A percentile compares a stretch with the other conserved stretches of the same genome.
These are phyloP conservation scores for Spheniscus mendiculus DNA, from an alignment of 2,113 vertebrate species.

Conservation along the genomic window DNA sequence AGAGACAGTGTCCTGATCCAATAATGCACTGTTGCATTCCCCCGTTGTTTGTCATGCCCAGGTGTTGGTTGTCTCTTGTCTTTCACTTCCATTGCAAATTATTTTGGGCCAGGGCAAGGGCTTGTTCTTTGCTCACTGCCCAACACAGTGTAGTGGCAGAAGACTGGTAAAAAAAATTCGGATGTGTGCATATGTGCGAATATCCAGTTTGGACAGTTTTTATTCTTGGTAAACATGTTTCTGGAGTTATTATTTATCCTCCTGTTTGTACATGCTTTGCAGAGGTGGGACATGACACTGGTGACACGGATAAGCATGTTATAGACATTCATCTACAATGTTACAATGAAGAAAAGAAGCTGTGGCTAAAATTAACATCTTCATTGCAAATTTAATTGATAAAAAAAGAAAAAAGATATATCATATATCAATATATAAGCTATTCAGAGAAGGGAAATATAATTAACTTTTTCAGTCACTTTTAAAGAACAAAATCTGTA, in stretches of 20 bases:
- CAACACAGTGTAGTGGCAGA: background rate
- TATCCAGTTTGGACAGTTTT: background rate
- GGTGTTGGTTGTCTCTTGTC: background rate
- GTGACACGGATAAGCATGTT: background rate
- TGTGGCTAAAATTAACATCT: background rate
- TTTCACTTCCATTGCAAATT: background rate
- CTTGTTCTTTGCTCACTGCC: background rate
- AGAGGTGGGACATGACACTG: background rate
- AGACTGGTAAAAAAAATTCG: background rate
- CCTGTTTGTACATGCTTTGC: background rate
- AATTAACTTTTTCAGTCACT: background rate
- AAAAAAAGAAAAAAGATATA: background rate
- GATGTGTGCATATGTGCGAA: background rate
- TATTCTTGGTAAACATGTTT: background rate
- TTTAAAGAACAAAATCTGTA: background rate
- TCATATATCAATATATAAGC: background rate
- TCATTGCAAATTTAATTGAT: background rate
- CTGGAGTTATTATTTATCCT: background rate
- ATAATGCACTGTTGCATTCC: fast-evolving
- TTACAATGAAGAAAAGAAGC: background rate
- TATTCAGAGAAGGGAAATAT: background rate
- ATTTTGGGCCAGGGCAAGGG: background rate
- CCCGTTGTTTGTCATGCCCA: background rate
- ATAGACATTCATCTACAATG: background rate
- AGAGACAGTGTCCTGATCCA: background rate